These are phyloP conservation scores for Apostichopus japonicus DNA, from an alignment of 35 echinoderm and acorn worm species.

Conservation along the genomic window DNA sequence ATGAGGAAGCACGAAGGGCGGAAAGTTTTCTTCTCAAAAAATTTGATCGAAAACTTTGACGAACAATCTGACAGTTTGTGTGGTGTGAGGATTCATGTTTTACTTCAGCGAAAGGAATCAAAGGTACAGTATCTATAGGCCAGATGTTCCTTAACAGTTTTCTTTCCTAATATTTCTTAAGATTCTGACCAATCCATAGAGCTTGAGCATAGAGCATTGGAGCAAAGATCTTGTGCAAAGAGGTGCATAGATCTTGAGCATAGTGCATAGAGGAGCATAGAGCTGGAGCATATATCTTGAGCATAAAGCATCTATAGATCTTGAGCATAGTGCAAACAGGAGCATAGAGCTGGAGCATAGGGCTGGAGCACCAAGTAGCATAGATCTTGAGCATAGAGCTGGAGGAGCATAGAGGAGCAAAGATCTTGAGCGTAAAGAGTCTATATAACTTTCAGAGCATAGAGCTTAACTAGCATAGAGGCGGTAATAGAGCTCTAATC, in stretches of 20 bases:
- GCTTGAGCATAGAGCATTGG: no score
- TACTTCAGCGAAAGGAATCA: neutral
- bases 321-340: no score
- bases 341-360: neutral
- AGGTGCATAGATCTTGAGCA: neutral
- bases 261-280: no score
- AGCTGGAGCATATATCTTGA: no score
- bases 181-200: no score
- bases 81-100: neutral
- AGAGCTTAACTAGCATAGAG: no score
- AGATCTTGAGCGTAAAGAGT: neutral
- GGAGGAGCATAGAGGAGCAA: neutral
- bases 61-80: neutral
- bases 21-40: neutral
- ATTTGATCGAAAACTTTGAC: neutral
- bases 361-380: neutral
- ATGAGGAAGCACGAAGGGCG: conserved; percentile 14
- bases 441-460: neutral
- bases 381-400: neutral
- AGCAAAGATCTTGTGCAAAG: no score
- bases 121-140: neutral
- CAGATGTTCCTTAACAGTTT: no score
- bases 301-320: no score
- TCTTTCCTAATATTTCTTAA: no score
- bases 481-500: no score